These are phyloP conservation scores for Agrochola litura DNA, from an alignment of 2,888 invertebrate genomes.

Conservation along the genomic window DNA sequence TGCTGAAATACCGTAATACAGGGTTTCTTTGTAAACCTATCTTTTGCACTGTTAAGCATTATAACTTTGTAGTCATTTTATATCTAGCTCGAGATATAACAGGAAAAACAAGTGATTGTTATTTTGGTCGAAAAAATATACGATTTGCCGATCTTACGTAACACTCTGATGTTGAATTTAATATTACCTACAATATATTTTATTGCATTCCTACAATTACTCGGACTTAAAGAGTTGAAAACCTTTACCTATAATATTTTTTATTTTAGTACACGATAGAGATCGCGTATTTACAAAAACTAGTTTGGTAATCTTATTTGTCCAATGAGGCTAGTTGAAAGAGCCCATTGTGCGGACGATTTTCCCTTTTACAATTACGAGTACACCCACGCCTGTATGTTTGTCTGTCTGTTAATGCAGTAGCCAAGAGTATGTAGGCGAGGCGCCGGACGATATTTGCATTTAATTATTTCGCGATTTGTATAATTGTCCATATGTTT, in stretches of 20 bases:
- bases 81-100: not conserved
- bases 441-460: slow-evolving; percentile 72
- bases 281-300: slow-evolving; percentile 54
- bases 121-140: slow-evolving; percentile 38
- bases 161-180: slow-evolving; percentile 20
- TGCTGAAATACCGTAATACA: slow-evolving; percentile 6
- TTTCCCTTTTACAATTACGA: slow-evolving; percentile 65
- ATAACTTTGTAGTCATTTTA: not conserved
- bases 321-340: slow-evolving; percentile 51
- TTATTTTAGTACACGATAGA: slow-evolving; percentile 37
- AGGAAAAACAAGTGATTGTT: slow-evolving; percentile 39
- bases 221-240: slow-evolving; percentile 20
- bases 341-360: slow-evolving; percentile 51
- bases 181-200: slow-evolving; percentile 37
- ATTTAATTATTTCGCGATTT: slow-evolving; percentile 70
- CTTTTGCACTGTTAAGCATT: not conserved
- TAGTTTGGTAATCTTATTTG: slow-evolving; percentile 58
- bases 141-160: slow-evolving; percentile 24
- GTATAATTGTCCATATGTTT: slow-evolving; percentile 55
- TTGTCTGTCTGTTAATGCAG: slow-evolving; percentile 65
- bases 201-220: slow-evolving; percentile 48
- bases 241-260: slow-evolving; percentile 45
- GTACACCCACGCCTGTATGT: slow-evolving; percentile 58
- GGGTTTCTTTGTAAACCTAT: not conserved
- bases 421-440: slow-evolving; percentile 67